These are phyloP conservation scores for Periplaneta americana DNA, from an alignment of 1,140 invertebrate genomes.

Conservation along the genomic window DNA sequence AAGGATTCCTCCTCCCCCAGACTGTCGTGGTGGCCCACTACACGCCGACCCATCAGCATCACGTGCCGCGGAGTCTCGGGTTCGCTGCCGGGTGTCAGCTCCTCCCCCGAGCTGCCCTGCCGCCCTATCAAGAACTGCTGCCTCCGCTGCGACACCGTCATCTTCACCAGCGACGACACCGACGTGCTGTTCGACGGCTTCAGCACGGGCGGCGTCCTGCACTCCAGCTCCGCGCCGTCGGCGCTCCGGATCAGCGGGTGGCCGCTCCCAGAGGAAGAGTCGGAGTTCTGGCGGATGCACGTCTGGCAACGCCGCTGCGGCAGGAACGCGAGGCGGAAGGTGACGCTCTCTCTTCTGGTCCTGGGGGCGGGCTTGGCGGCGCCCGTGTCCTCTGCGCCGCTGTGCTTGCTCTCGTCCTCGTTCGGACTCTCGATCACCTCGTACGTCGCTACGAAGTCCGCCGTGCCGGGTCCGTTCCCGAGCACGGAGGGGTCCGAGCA, in stretches of 20 bases:
- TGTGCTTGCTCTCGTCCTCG: background rate
- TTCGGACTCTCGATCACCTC: slow-evolving; percentile 23
- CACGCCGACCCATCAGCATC: background rate
- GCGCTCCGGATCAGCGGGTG: slow-evolving; percentile 24
- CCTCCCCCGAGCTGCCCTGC: slow-evolving; percentile 18
- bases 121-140: slow-evolving; percentile 4
- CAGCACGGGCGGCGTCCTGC: background rate
- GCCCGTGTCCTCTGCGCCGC: slow-evolving; percentile 10
- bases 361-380: background rate
- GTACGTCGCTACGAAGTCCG: slow-evolving; percentile 30
- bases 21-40: background rate
- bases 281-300: slow-evolving; percentile 31
- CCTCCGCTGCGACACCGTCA: background rate
- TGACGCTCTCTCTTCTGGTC: slow-evolving; percentile 26
- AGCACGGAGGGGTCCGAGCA: background rate
- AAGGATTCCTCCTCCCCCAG: background rate
- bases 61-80: slow-evolving; percentile 5
- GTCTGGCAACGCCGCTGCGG: slow-evolving; percentile 26
- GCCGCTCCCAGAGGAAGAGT: slow-evolving; percentile 28
- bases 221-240: slow-evolving; percentile 1
- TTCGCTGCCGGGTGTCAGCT: background rate
- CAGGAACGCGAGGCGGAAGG: slow-evolving; percentile 26
- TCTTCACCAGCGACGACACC: background rate
- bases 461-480: slow-evolving; percentile 16
- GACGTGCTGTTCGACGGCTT: background rate